A percentile compares a stretch with the other conserved stretches of the same genome.
These are phyloP conservation scores for Seira ritae DNA, from an alignment of 2,888 invertebrate genomes.

Conservation along the genomic window DNA sequence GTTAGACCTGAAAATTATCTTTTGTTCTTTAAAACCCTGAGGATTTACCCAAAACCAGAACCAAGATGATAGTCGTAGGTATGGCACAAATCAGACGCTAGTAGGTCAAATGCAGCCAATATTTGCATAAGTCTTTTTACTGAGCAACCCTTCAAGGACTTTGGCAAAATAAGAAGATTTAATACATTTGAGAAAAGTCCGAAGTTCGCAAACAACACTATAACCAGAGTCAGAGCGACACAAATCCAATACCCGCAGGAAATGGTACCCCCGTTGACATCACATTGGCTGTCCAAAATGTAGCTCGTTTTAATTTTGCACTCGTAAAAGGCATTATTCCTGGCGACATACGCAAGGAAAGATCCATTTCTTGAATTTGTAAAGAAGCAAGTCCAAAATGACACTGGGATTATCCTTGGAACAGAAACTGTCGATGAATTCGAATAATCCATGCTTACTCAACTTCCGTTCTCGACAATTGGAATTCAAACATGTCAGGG, in stretches of 20 bases:
- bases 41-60: constrained; percentile 46
- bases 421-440: neutral
- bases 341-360: no score
- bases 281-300: constrained; percentile 35
- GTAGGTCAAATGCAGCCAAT: constrained; percentile 52
- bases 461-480: neutral
- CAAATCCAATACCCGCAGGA: constrained; percentile 59
- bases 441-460: neutral
- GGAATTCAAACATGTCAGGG: neutral
- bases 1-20: neutral
- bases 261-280: neutral
- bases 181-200: constrained; percentile 54
- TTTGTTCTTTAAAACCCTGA: no score
- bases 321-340: constrained; percentile 27
- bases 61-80: constrained; percentile 36
- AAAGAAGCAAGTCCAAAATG: constrained; percentile 60
- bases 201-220: constrained; percentile 47
- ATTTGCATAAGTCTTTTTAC: constrained; percentile 53
- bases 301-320: constrained; percentile 45
- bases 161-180: constrained; percentile 52
- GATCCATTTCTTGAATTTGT: constrained; percentile 29
- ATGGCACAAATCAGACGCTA: constrained; percentile 53
- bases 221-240: constrained; percentile 33
- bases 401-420: constrained; percentile 26
- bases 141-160: constrained; percentile 52